A percentile compares a stretch with the other conserved stretches of the same genome.
Conservation (phyloP, 2,797 vertebrate genomes). For the Periparus ater region DNA sequence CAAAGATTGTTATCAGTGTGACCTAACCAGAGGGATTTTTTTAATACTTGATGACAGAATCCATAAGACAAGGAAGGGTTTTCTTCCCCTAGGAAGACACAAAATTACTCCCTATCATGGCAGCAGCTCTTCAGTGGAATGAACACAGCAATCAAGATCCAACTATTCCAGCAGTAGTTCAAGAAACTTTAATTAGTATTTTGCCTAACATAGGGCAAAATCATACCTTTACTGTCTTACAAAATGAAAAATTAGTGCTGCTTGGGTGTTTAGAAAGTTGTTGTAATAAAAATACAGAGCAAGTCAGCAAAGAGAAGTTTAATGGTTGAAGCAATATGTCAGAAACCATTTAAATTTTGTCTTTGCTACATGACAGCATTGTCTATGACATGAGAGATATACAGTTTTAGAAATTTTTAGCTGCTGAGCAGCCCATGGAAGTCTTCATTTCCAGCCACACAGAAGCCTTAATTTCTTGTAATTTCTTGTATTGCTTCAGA, state of each 20-base stretch:
- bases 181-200: background rate
- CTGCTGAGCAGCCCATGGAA: background rate
- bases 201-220: background rate
- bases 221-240: background rate
- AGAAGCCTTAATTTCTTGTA: background rate
- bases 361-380: background rate
- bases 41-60: background rate
- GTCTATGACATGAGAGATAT: background rate
- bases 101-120: background rate
- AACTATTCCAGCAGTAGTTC: background rate
- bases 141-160: background rate
- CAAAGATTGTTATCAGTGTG: background rate
- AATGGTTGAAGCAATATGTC: background rate
- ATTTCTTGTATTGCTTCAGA: background rate
- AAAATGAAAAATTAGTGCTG: background rate
- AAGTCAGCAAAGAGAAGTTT: background rate
- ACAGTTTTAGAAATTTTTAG: background rate
- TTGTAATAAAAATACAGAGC: background rate
- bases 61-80: background rate
- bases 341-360: background rate
- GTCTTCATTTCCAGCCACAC: background rate
- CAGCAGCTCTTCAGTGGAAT: background rate
- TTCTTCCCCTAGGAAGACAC: background rate
- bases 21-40: background rate
- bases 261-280: background rate